Base-by-base conservation (phyloP, 2,113 vertebrate genomes). In the Pangasianodon hypophthalmus region DNA sequence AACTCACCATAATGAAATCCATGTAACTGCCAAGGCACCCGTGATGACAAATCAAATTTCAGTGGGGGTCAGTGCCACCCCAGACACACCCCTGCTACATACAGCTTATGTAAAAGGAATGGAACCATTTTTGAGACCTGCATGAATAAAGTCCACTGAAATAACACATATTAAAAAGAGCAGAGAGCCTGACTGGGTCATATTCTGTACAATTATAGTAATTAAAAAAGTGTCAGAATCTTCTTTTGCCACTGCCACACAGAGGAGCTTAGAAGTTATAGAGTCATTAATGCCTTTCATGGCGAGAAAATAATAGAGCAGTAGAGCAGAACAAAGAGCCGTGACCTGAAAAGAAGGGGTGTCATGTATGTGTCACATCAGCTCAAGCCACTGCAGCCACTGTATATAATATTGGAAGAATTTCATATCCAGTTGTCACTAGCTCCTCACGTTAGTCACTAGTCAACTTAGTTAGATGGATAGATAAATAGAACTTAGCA, bases 321-420 rank as follows among this genome's bases (percentile, higher is more conserved):
- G 84, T 67, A 18, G 52, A 54, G 87, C 77, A 86, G 62, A 81
- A 91, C 88, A 89, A 91, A 84, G 44, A 79, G 67, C 62, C n/a
- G 24, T 75, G 83, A 67, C 67, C 79, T 86, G 85, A 90, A 87
- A 71, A 14, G 75, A 87, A 87, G 14, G 11, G n/a, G 29, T 67
- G 83, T 77, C 90, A 86, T 83, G 56, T 79, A 86, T 18, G 37
- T 88, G 60, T 79, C 83, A 88, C 85, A 81, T 86, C 48, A 64
- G 79, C 50, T 86, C 50, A 86, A 62, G 83, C 19, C 37, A 6
- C 19, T 41, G 19, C 56, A 84, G n/a, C n/a, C n/a, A n/a, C n/a
- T 60, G 4, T 44, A 44, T 84, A 60, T 41, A 60, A 58, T 54
- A 81, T 8, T 32, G 14, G 6, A 54, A 81, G 48, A 6, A 52